phyloP scores from a whole-genome alignment of 2,113 vertebrate genomes.

The Forbesichthys agassizii region DNA sequence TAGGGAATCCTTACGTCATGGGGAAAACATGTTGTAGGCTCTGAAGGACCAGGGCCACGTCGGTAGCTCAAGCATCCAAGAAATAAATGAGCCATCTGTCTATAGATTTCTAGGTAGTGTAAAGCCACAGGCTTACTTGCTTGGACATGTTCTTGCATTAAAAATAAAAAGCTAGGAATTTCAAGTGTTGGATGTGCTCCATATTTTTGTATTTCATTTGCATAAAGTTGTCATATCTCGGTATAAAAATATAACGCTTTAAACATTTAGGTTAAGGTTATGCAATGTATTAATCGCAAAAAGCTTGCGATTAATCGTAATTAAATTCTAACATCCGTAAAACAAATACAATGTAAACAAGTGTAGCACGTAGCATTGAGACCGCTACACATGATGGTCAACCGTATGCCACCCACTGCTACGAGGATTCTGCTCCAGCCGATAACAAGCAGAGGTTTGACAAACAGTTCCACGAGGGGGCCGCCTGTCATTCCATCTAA shows the following conservation, averaged over 20 bases:
- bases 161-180: not conserved
- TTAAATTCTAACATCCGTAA: no score
- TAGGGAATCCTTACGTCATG: slow-evolving; percentile 66
- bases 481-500: slow-evolving; percentile 46
- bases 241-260: no score
- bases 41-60: slow-evolving; percentile 13
- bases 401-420: slow-evolving; percentile 25
- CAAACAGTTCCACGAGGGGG: slow-evolving; percentile 41
- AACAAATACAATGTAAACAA: no score
- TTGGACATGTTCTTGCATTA: not conserved
- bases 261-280: no score
- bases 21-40: slow-evolving; percentile 45
- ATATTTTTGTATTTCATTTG: no score
- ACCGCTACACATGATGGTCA: not conserved
- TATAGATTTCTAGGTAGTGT: no score
- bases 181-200: no score
- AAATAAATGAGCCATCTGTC: slow-evolving; percentile 12
- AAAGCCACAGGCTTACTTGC: not conserved
- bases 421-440: slow-evolving; percentile 19
- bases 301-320: no score
- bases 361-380: no score
- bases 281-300: no score
- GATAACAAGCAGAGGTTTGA: slow-evolving; percentile 19
- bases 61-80: slow-evolving; percentile 17
- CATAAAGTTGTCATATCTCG: no score